These are phyloP conservation scores for Gallinago undulata DNA, from an alignment of 2,113 vertebrate genomes.

Conservation along the genomic window DNA sequence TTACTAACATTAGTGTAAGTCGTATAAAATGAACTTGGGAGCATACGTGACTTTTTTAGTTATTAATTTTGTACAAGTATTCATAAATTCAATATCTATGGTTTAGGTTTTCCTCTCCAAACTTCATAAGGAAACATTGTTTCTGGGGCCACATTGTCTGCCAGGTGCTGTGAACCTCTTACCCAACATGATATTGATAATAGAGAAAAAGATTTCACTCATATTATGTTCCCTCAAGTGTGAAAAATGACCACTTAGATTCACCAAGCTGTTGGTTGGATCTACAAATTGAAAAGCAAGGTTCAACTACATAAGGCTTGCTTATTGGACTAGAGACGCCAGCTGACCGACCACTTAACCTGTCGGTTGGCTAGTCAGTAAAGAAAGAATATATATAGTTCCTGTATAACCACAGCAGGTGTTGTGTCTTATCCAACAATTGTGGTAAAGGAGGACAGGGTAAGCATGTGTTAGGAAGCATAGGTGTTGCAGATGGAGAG, in stretches of 20 bases:
- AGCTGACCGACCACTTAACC: neutral
- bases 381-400: neutral
- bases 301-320: accelerated
- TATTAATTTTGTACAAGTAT: neutral
- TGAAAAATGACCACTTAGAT: neutral
- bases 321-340: neutral
- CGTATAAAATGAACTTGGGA: neutral
- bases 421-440: neutral
- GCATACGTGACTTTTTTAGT: neutral
- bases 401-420: neutral
- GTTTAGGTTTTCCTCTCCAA: accelerated
- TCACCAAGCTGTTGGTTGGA: neutral
- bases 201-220: neutral
- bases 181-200: neutral
- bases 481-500: neutral
- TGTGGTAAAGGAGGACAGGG: neutral
- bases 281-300: neutral
- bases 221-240: neutral
- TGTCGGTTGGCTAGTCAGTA: neutral
- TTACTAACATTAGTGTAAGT: neutral
- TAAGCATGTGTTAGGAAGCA: neutral
- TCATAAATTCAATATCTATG: accelerated
- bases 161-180: neutral
- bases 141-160: neutral
- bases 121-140: neutral